Conservation (phyloP, 2,113 vertebrate species). For the Globicephala melas region DNA sequence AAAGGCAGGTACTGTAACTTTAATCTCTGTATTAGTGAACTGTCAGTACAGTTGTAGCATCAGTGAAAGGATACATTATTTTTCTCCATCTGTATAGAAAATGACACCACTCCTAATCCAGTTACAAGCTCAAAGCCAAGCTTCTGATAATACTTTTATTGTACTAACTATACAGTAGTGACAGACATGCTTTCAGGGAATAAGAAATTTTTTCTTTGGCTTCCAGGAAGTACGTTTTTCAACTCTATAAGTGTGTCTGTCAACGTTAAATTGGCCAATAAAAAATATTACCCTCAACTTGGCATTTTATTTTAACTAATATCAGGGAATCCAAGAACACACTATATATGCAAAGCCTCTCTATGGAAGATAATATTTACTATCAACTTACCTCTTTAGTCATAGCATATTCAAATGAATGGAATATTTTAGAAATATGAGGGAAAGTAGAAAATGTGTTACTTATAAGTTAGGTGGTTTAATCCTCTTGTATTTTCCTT, state of each 20-base stretch:
- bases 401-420: not conserved
- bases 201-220: not conserved
- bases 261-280: conserved; percentile 40
- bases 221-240: not conserved
- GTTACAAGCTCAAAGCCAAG: conserved; percentile 31
- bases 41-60: not conserved
- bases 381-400: not conserved
- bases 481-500: not conserved
- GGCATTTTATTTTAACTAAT: conserved; percentile 12
- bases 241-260: not conserved
- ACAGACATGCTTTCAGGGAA: not conserved
- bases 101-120: conserved; percentile 51
- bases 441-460: not conserved
- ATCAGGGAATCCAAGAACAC: not conserved
- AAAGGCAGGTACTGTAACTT: not conserved
- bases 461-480: not conserved
- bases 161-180: not conserved
- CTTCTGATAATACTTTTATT: conserved; percentile 38
- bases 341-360: not conserved
- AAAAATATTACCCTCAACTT: conserved; percentile 29
- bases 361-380: not conserved
- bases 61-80: conserved; percentile 33
- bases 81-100: conserved; percentile 3
- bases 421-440: conserved; percentile 38
- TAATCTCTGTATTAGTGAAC: not conserved